Conservation (phyloP, 2,888 invertebrate species). For the Athrips mouffetella region DNA sequence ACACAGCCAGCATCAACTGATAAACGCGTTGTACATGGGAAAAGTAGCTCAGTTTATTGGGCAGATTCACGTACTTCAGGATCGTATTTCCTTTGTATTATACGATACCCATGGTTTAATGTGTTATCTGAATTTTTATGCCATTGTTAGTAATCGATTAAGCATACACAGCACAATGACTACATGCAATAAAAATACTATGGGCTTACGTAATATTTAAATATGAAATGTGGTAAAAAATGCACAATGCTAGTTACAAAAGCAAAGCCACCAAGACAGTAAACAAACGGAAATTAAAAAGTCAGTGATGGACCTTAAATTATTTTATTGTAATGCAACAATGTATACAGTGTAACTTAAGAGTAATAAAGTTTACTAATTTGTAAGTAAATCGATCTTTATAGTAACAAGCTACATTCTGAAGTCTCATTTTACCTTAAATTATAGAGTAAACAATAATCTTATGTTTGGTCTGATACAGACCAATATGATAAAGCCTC, state of each 20-base stretch:
- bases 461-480: slow-evolving; percentile 64
- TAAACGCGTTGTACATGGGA: no score
- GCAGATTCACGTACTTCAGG: no score
- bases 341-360: slow-evolving; percentile 29
- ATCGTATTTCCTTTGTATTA: no score
- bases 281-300: slow-evolving; percentile 18
- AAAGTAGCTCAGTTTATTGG: no score
- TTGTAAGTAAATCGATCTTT: slow-evolving; percentile 5
- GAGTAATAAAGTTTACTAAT: slow-evolving; percentile 9
- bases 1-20: no score
- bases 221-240: background rate
- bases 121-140: no score
- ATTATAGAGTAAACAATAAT: slow-evolving; percentile 17
- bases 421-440: slow-evolving; percentile 15
- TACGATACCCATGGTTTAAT: no score
- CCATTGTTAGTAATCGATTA: slow-evolving; percentile 3
- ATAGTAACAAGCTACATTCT: slow-evolving; percentile 11
- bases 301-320: slow-evolving; percentile 23
- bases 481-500: slow-evolving; percentile 62
- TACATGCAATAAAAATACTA: background rate
- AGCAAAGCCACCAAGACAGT: background rate
- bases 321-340: slow-evolving; percentile 37
- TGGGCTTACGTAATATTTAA: background rate
- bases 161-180: background rate
- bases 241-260: slow-evolving; percentile 1